Conservation (phyloP, 2,113 vertebrate genomes). For the Tychaedon coryphoeus region DNA sequence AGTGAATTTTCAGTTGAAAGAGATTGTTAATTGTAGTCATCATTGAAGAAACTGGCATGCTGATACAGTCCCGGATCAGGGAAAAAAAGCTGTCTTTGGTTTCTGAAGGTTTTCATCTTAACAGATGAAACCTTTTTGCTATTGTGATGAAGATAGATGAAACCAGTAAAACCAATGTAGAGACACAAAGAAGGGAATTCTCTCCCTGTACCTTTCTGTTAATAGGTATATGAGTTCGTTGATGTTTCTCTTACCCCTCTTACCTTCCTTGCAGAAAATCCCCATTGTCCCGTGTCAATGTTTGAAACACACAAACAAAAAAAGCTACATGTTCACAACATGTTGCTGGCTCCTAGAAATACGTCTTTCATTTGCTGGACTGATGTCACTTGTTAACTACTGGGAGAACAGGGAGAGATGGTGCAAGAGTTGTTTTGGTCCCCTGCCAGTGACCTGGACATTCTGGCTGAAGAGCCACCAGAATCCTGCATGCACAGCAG, state of each 20-base stretch:
- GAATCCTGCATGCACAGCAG: background rate
- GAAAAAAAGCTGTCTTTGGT: background rate
- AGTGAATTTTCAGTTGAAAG: background rate
- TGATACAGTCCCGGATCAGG: background rate
- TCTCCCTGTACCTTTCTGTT: background rate
- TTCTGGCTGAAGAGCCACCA: background rate
- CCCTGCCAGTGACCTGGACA: background rate
- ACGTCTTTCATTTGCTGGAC: background rate
- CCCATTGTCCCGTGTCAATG: background rate
- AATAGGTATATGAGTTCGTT: background rate
- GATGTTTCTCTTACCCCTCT: background rate
- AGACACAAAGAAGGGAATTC: background rate
- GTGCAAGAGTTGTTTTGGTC: background rate
- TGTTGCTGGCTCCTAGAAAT: background rate
- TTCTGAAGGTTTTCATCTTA: background rate
- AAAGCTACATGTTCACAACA: background rate
- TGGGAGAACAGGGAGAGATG: background rate
- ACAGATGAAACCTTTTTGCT: background rate
- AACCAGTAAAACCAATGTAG: background rate
- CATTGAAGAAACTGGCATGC: background rate
- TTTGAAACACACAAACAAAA: background rate
- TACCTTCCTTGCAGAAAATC: background rate
- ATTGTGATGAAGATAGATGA: background rate
- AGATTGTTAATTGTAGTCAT: background rate
- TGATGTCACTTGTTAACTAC: background rate